Percentiles rank a stretch among this genome's conserved stretches.
Evolutionary conservation across 2,888 invertebrate species (phyloP).

Genomic region (Caenorhabditis parvicauda): DNA sequence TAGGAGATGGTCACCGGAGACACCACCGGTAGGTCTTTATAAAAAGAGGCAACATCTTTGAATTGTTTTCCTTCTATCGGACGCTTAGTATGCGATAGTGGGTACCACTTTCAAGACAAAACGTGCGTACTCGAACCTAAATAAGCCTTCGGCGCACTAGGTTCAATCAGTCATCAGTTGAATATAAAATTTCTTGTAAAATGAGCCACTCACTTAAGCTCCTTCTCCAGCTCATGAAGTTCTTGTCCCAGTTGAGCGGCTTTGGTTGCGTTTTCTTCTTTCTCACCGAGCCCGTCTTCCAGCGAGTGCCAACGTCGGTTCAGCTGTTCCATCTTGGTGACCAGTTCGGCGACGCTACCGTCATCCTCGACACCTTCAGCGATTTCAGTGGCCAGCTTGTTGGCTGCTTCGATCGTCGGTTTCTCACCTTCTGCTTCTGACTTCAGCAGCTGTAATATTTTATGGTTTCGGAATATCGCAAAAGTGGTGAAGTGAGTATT

Average conservation of each 20-base stretch:
- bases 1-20: too few species aligned
- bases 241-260: conserved; percentile 27
- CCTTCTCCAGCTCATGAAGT: conserved; percentile 25
- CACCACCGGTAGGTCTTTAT: too few species aligned
- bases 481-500: too few species aligned
- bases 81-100: too few species aligned
- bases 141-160: too few species aligned
- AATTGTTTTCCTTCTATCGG: too few species aligned
- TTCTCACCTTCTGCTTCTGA: conserved; percentile 92
- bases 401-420: conserved; percentile 81
- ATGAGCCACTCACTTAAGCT: conserved; percentile 23
- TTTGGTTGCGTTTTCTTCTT: conserved; percentile 21
- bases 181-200: too few species aligned
- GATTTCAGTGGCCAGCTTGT: conserved; percentile 77
- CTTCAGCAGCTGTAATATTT: conserved; percentile 77
- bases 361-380: conserved; percentile 57
- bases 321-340: conserved; percentile 71
- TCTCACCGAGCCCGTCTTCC: conserved; percentile 32
- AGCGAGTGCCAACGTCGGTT: conserved; percentile 71
- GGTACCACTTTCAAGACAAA: too few species aligned
- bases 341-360: conserved; percentile 19
- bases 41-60: too few species aligned
- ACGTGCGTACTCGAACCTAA: too few species aligned
- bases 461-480: too few species aligned
- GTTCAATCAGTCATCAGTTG: too few species aligned